Evolutionary conservation across 2,888 invertebrate genomes (phyloP), one percentile per base, ranked within the genome.

Genomic region (Eustalomyia histrio): DNA sequence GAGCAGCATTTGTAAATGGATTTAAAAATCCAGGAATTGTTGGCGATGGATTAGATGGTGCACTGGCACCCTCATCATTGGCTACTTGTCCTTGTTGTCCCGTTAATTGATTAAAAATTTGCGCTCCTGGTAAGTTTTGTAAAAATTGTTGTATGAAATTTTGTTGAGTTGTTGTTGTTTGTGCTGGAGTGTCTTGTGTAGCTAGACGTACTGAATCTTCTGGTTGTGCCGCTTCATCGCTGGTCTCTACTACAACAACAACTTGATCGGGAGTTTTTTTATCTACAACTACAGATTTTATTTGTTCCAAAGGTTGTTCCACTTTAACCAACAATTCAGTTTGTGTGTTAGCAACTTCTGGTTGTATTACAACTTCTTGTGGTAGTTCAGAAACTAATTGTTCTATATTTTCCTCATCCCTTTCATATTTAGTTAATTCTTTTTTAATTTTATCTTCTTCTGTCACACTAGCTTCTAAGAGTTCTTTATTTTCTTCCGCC

Each of bases 131-230:
- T 0, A 88, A 87, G 33, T 88, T 89, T 67, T 88, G 88, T 52
- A 88, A 86, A n/a, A 88, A 74, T 33, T 88, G 88, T 79, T 88
- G 88, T 17, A 88, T 86, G 76, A 88, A 87, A 83, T 88, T 88
- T 65, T 85, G 86, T 63, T 85, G 88, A 0, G 88, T 87, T 10
- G 85, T 84, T 10, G 85, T 84, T 21, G 83, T 83, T 60, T 86
- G 87, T 1, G 86, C 84, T 67, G 88, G 88, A 5, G 88, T 88
- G 53, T 88, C 86, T 43, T 86, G 87, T 5, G 88, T 88, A 8
- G 84, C 88, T 57, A 88, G 88, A n/a, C 88, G 88, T 7, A 87
- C 29, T 21, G 76, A 68, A 0, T 84, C 84, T 64, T 83, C 74
- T 72, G 65, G 71, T 10, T 76, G n/a, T n/a, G n/a, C 55, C 14